Evolutionary conservation across 2,888 invertebrate species (phyloP), one percentile per base, ranked within the genome.

Genomic region (Hololepta plana): DNA sequence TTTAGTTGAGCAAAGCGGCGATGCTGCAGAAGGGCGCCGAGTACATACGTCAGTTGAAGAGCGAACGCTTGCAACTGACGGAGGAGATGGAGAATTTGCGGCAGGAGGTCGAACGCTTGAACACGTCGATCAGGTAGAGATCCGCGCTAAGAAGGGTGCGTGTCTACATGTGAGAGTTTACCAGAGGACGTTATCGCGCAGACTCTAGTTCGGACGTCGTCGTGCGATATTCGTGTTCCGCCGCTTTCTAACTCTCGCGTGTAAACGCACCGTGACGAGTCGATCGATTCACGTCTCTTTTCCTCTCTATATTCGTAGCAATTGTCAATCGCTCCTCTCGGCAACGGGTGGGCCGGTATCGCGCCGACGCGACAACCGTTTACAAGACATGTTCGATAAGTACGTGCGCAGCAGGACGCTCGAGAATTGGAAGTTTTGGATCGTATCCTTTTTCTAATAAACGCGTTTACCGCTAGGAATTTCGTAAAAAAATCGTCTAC

Each of bases 391-490:
- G 72, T 93, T 88, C 56, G 81, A 87, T 39, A 74, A 84, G 15
- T 91, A 91, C 59, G 85, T 95, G 23, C 68, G 76, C 38, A 69
- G 64, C 41, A 64, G 88, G 32, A 91, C 91, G 10, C 64, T 76
- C 50, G 76, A 77, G 46, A 88, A 90, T 58, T 95, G 93, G 93
- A 93, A 90, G 60, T 95, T 91, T 60, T 95, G 91, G 90, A 87
- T 95, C 62, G 91, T 91, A 87, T 75, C 72, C 73, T 73, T 72
- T 65, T 10, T 29, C 17, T 22, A 24, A 15, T 27, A 20, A 10
- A 9, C n/a, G 6, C 17, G 11, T 31, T 5, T n/a, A 9, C 9
- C 9, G 23, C 20, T 4, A 29, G n/a, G n/a, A n/a, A 22, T 8
- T 17, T 17, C 17, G 7, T 13, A 8, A 2, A 12, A 30, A 3